Percentiles rank a stretch among this genome's conserved stretches.
These are phyloP conservation scores for Toxotes chatareus DNA, from an alignment of 2,113 vertebrate species.

Conservation along the genomic window DNA sequence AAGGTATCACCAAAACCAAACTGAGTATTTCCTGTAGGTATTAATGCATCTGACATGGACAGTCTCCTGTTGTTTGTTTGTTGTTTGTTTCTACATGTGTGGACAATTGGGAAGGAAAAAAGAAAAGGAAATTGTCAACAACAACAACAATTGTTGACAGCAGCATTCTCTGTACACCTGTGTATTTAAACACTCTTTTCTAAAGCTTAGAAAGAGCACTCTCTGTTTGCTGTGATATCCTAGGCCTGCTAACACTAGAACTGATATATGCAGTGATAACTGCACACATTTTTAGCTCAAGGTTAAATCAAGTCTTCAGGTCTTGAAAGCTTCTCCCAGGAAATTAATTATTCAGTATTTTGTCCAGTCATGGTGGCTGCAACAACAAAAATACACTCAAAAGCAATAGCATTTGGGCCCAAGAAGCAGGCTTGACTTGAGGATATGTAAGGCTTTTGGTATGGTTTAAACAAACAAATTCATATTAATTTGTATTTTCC, in stretches of 20 bases:
- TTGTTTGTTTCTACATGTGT: no score
- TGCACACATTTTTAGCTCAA: neutral
- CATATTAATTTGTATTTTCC: no score
- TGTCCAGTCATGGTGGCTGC: neutral
- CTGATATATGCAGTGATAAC: neutral
- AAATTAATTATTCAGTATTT: neutral
- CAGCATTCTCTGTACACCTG: neutral
- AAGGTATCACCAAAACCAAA: no score
- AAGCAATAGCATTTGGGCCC: neutral
- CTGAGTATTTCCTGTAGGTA: no score
- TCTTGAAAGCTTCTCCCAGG: neutral
- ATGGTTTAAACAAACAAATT: no score
- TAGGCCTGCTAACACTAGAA: neutral
- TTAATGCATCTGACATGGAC: no score
- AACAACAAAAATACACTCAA: neutral
- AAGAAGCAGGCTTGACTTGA: neutral
- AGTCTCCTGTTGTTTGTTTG: no score
- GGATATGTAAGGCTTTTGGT: no score
- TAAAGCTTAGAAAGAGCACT: neutral
- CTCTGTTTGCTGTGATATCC: neutral
- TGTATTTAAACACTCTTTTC: neutral
- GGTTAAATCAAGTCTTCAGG: neutral
- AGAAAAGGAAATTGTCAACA: no score
- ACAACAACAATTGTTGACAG: no score
- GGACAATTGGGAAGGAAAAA: no score